A percentile compares a stretch with the other conserved stretches of the same genome.
Conservation (phyloP, 2,797 vertebrate species). For the Alca torda region DNA sequence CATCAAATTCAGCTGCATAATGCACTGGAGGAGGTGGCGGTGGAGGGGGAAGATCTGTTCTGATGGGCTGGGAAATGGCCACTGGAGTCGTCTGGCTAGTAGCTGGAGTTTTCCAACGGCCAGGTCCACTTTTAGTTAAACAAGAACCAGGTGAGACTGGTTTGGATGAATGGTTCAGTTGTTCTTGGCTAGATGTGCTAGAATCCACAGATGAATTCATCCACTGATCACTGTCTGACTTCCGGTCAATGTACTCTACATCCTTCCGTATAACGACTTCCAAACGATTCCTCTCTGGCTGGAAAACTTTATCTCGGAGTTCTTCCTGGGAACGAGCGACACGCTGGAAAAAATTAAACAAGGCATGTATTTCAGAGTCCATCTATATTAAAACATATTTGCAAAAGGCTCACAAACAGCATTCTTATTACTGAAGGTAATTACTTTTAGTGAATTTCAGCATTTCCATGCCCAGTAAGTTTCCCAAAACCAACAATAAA, state of each 20-base stretch:
- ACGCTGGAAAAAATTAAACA: slow-evolving; percentile 74
- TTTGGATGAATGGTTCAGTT: slow-evolving; percentile 90
- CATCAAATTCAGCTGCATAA: slow-evolving; percentile 81
- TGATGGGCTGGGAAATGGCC: slow-evolving; percentile 77
- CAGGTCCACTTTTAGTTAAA: slow-evolving; percentile 90
- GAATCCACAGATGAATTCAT: slow-evolving; percentile 91
- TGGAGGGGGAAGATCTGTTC: slow-evolving; percentile 81
- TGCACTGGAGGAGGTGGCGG: slow-evolving; percentile 77
- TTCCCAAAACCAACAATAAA: neutral
- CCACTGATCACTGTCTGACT: slow-evolving; percentile 76
- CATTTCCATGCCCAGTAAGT: neutral
- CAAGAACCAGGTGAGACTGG: slow-evolving; percentile 79
- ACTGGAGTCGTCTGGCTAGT: slow-evolving; percentile 65
- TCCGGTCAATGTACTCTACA: slow-evolving; percentile 75
- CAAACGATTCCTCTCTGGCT: slow-evolving; percentile 77
- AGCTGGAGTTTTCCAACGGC: slow-evolving; percentile 95
- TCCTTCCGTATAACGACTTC: slow-evolving; percentile 73
- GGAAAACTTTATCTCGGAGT: slow-evolving; percentile 75
- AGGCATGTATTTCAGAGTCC: neutral
- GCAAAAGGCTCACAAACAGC: neutral
- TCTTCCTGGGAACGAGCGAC: slow-evolving; percentile 92
- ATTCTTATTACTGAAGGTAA: neutral
- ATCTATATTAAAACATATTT: neutral
- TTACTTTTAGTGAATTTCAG: neutral
- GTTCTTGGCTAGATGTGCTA: slow-evolving; percentile 93